Conservation (phyloP, 2,888 invertebrate genomes). For the Stenolophus ochropezus region DNA sequence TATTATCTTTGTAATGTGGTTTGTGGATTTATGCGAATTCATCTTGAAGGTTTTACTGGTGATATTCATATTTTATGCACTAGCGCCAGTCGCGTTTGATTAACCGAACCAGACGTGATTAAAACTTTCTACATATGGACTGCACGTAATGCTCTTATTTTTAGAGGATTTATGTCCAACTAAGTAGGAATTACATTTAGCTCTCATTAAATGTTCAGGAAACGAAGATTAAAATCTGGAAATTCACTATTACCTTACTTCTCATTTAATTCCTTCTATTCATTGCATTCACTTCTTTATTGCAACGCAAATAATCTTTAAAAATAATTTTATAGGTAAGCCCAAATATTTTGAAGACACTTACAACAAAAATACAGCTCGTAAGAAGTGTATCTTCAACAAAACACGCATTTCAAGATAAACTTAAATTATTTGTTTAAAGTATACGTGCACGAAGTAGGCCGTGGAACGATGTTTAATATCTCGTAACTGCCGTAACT, state of each 20-base stretch:
- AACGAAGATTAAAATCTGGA: background rate
- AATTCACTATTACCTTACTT: too few relatives aligned
- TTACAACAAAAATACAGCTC: background rate
- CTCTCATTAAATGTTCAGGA: background rate
- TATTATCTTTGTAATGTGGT: conserved; percentile 44
- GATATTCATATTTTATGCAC: conserved; percentile 20
- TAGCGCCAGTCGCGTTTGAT: background rate
- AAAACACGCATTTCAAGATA: conserved; percentile 12
- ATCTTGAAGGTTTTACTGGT: conserved; percentile 17
- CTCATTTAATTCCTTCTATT: too few relatives aligned
- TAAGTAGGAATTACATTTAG: background rate
- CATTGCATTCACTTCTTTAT: too few relatives aligned
- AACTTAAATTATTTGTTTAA: conserved; percentile 47
- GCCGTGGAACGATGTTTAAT: conserved; percentile 41
- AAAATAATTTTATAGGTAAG: too few relatives aligned
- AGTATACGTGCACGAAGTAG: conserved; percentile 9
- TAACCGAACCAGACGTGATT: conserved; percentile 11
- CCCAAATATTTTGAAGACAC: background rate
- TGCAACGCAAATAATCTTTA: too few relatives aligned
- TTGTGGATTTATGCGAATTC: conserved; percentile 16
- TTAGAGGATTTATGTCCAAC: background rate
- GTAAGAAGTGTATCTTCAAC: background rate
- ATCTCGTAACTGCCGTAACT: conserved; percentile 51
- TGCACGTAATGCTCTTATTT: background rate
- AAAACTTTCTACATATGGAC: background rate